phyloP scores from a whole-genome alignment of 92 coral and sea anemone genomes.

The Blastomussa wellsi region DNA sequence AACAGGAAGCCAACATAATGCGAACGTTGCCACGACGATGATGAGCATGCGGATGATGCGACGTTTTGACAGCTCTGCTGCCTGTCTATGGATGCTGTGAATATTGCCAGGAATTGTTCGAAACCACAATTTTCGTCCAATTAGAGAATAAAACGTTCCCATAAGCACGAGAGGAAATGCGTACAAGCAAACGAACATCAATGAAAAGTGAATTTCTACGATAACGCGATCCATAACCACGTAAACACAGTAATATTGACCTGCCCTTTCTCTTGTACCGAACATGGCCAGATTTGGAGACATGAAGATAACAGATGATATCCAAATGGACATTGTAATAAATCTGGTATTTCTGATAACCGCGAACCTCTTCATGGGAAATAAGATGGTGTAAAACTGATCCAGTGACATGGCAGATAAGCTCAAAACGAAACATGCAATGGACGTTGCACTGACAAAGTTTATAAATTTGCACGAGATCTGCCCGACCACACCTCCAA shows the following conservation, averaged over 20 bases:
- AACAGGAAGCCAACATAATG: conserved; percentile 62
- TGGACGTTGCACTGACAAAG: conserved; percentile 50
- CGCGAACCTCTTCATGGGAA: conserved; percentile 36
- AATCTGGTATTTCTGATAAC: conserved; percentile 49
- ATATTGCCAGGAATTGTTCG: conserved; percentile 18
- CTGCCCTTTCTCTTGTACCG: conserved; percentile 12
- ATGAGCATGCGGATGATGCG: conserved; percentile 53
- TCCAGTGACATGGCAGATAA: conserved; percentile 53
- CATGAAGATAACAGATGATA: conserved; percentile 40
- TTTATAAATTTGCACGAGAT: conserved; percentile 50
- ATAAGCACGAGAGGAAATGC: conserved; percentile 43
- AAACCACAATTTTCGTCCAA: conserved; percentile 58
- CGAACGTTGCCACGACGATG: conserved; percentile 49
- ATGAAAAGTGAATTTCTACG: conserved; percentile 20
- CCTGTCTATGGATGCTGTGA: conserved; percentile 26
- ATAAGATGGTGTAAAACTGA: conserved; percentile 52
- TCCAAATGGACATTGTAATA: conserved; percentile 36
- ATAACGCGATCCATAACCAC: conserved; percentile 2
- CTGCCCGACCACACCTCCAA: conserved; percentile 44
- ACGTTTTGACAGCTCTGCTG: conserved; percentile 37
- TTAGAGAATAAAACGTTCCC: conserved; percentile 26
- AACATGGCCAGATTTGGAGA: conserved; percentile 46
- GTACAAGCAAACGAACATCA: conserved; percentile 41
- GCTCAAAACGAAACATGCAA: conserved; percentile 47
- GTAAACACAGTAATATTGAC: conserved; percentile 12